A percentile compares a stretch with the other conserved stretches of the same genome.
Evolutionary conservation across 30 jellyfish, hydroid and myxozoan genomes (phyloP).

Genomic region (Aurelia coerulea): DNA sequence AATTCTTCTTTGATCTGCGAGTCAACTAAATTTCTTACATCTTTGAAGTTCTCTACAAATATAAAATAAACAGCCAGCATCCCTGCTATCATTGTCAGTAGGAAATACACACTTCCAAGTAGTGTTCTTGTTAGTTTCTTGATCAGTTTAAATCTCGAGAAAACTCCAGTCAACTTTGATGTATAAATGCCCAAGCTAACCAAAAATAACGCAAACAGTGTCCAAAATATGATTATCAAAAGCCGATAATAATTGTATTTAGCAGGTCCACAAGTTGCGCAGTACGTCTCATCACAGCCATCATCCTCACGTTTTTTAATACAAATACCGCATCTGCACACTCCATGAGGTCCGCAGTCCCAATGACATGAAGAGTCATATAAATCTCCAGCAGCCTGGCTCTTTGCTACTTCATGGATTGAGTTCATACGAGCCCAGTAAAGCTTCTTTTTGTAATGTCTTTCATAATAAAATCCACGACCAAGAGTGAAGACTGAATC

Average conservation of each 20-base stretch:
- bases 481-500: slow-evolving; percentile 60
- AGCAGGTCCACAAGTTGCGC: slow-evolving; percentile 75
- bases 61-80: slow-evolving; percentile 9
- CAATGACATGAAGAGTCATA: slow-evolving; percentile 74
- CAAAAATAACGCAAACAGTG: background rate
- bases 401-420: slow-evolving; percentile 33
- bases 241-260: slow-evolving; percentile 38
- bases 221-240: slow-evolving; percentile 8
- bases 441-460: slow-evolving; percentile 25
- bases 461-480: slow-evolving; percentile 54
- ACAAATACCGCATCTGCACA: slow-evolving; percentile 94
- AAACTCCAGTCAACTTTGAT: background rate
- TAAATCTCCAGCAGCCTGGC: slow-evolving; percentile 27
- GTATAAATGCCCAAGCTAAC: slow-evolving; percentile 14
- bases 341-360: slow-evolving; percentile 95
- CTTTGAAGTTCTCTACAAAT: slow-evolving; percentile 12
- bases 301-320: slow-evolving; percentile 46
- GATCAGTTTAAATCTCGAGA: slow-evolving; percentile 16
- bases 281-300: slow-evolving; percentile 55
- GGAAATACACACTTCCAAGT: slow-evolving; percentile 8
- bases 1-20: slow-evolving; percentile 81
- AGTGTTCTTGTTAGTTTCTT: slow-evolving; percentile 45
- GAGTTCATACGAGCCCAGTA: slow-evolving; percentile 71
- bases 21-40: slow-evolving; percentile 49
- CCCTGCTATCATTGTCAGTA: slow-evolving; percentile 3